Conservation (phyloP, 2,797 vertebrate genomes). For the Periophthalmus magnuspinnatus region DNA sequence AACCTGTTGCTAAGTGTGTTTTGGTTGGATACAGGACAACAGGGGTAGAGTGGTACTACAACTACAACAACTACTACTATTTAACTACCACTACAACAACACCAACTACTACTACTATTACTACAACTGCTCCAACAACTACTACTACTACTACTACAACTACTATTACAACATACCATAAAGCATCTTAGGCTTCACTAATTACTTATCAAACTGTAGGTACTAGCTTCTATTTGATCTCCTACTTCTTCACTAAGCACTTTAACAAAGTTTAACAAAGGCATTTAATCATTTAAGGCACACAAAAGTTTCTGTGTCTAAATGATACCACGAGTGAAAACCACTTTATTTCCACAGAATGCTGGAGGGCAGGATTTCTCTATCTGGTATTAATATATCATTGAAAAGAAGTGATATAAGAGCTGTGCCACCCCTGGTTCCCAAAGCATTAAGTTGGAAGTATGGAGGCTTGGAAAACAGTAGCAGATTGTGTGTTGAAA, state of each 20-base stretch:
- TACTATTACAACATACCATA: too few species aligned
- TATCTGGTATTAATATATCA: constrained; percentile 3
- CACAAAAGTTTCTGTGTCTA: background rate
- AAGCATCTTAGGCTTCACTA: too few species aligned
- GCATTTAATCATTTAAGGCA: background rate
- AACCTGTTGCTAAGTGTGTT: background rate
- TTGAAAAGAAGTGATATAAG: constrained; percentile 43
- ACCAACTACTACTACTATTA: too few species aligned
- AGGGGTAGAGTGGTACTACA: background rate
- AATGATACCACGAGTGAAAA: background rate
- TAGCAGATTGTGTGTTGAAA: constrained; percentile 19
- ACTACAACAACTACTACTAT: too few species aligned
- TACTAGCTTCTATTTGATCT: too few species aligned
- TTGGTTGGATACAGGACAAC: background rate
- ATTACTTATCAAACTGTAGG: too few species aligned
- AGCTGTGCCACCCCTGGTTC: constrained; percentile 68
- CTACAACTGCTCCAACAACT: too few species aligned
- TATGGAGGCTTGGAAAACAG: constrained; percentile 15
- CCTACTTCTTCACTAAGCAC: too few species aligned
- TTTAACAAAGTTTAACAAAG: background rate
- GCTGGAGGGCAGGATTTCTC: constrained; percentile 4
- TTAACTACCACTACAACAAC: too few species aligned
- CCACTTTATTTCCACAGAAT: background rate
- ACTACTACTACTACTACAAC: too few species aligned
- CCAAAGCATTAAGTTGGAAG: constrained; percentile 50